phyloP scores from a whole-genome alignment of 2,113 vertebrate species.

The Urocolius indicus region DNA sequence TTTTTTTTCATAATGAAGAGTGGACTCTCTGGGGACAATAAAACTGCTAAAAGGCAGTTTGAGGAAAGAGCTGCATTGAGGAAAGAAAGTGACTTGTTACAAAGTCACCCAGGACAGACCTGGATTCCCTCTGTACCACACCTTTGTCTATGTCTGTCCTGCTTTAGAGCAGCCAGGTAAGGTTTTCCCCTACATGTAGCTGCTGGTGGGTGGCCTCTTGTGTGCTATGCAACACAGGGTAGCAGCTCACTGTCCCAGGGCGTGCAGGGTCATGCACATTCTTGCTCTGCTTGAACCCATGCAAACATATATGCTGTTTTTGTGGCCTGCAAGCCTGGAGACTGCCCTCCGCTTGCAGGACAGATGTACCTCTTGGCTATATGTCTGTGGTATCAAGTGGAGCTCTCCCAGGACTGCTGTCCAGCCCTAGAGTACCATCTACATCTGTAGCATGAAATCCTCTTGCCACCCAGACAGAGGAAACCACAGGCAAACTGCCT shows the following conservation, averaged over 20 bases:
- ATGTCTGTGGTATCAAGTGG: not conserved
- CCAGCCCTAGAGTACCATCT: not conserved
- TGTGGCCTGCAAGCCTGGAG: not conserved
- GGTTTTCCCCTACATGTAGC: not conserved
- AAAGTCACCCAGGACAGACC: not conserved
- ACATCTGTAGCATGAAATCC: not conserved
- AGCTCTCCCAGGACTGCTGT: not conserved
- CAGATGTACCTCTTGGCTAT: not conserved
- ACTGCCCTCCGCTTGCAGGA: not conserved
- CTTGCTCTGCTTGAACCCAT: not conserved
- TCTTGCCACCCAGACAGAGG: not conserved
- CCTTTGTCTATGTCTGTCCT: not conserved
- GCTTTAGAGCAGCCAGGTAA: not conserved
- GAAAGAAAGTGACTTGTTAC: not conserved
- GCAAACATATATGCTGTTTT: not conserved
- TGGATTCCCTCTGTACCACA: not conserved
- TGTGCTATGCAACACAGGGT: not conserved
- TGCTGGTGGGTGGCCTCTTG: not conserved
- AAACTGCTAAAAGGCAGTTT: not conserved
- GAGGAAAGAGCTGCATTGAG: not conserved
- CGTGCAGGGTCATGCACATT: not conserved
- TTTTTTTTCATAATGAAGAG: not conserved
- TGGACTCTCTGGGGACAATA: not conserved
- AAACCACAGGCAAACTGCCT: not conserved
- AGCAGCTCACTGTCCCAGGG: accelerated